Base-by-base conservation (phyloP, 92 coral and sea anemone species). In the Zoanthus sociatus region DNA sequence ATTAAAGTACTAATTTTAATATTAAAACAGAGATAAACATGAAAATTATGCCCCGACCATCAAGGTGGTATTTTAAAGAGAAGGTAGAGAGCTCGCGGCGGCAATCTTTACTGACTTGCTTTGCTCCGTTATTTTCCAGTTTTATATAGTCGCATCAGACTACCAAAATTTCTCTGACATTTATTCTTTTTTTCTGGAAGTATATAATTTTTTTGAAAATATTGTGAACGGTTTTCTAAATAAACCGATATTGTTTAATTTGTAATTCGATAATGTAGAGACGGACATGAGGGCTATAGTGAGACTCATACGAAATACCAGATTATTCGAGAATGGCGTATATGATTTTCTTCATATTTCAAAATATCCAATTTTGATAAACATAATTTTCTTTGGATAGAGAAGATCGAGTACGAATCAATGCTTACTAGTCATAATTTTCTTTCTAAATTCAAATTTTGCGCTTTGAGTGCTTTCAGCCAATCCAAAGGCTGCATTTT, bases 391-490 rank as follows among this genome's bases (percentile, higher is more conserved):
- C 63, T 47, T 53, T 77, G 68, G 51, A 20, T 17, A 12, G 42
- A 76, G 12, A 71, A 71, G 44, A 73, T 12, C 21, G 54, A 53
- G 45, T 55, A 51, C 26, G 54, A 47, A 77, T 77, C 21, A 51
- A 50, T 77, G 63, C 46, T 54, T 54, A 54, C 48, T 53, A 77
- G 82, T 20, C 21, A 77, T 21, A 77, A 20, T 77, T 47, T 77
- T 53, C 32, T 0, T 77, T 53, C 82, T 77, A 77, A 77, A 77
- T 77, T 77, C 82, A 77, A 77, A 77, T 77, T 77, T 77, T 21
- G 67, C 68, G 68, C 79, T 48, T 75, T 75, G 17, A 42, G 79
- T 18, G 45, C 45, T 20, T 51, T 15, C 46, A 77, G 47, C 50
- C 82, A 77, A 77, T 77, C 67, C 44, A 53, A 77, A 9, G 21